Base-by-base conservation (phyloP, 2,113 vertebrate genomes). In the Aspiorhynchus laticeps region DNA sequence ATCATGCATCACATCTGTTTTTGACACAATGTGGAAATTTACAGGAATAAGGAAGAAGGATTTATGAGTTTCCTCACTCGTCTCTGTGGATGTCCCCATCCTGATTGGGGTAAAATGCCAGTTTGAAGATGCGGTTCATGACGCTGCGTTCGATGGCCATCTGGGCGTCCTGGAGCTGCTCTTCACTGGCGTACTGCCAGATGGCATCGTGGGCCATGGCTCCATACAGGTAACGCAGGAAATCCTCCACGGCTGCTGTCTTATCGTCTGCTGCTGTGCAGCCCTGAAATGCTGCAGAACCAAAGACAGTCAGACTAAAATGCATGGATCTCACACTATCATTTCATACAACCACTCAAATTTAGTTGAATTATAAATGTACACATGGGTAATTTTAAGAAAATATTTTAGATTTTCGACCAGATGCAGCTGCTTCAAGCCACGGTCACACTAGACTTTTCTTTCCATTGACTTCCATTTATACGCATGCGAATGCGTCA, bases 51-150 rank as follows among this genome's bases (percentile, higher is more conserved):
- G 1, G 43, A 65, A 7, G 2, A 14, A 69, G 11, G 17, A 8
- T 48, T 26, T 28, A 28, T 43, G 38, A 9, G 73, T 81, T 87
- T 89, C 31, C 87, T 97, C 91, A 99, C 98, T 99, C 98, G 94
- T 99, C 98, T 92, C 98, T 95, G 87, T 98, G 91, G 88, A 96
- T 97, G 89, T 99, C 98, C 81, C 97, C 98, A 36, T 99, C 98
- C 93, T 97, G 98, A 86, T 99, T 99, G 51, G 98, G 98, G 93
- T 98, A 97, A 93, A 99, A 99, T 9, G 98, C 97, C 4, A 99
- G 96, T 93, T 99, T 99, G 94, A 99, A 99, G 86, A 99, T 98
- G 86, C 97, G 97, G 90, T 99, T 99, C 98, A 99, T 99, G 89
- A 99, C 97, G 0, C 97, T 99, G 82, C 98, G 96, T 53, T 99